Base-by-base conservation (phyloP, 2,113 vertebrate genomes). In the Platichthys stellatus region DNA sequence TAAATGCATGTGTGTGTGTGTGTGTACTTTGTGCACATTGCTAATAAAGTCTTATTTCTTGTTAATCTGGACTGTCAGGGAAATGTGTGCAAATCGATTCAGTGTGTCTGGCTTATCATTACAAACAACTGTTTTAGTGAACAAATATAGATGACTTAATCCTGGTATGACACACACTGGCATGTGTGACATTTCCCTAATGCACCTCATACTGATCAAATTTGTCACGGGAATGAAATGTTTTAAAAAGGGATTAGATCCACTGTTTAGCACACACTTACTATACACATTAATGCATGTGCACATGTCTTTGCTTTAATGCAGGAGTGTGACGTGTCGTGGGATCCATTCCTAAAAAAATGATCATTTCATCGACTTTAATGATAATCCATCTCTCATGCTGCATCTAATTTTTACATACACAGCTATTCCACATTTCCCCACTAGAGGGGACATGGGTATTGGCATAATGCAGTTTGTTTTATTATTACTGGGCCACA, bases 1-100 rank as follows among this genome's bases (percentile, higher is more conserved):
- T 84, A 76, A 84, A 85, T 78, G 78, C 23, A 1, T 73, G 69
- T 84, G 73, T 45, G 73, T 73, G 5, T 31, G 71, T 85, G 61
- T 43, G 71, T 47, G 73, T 73, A 43, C 57, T 81, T 63, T 57
- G 82, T 75, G 65, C 72, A 63, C 60, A 56, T 76, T 79, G 78
- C 84, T 88, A 90, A 90, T 91, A 92, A 90, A 90, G 76, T 84
- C 86, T 82, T 80, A 80, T 70, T 84, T 75, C 86, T 62, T 88
- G 90, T 87, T 91, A 90, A 89, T 90, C 80, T 87, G 82, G 81
- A 84, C 83, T 87, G 87, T 88, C 83, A 83, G 72, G 68, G 72
- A 89, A 83, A 82, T n/a, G 84, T 49, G 2, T 63, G 81, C 78
- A 79, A 81, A 89, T 90, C 78, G 65, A 89, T 93, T 84, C 78